These are phyloP conservation scores for Cricetomys ansorgei DNA, from an alignment of 2,113 vertebrate genomes.

Conservation along the genomic window DNA sequence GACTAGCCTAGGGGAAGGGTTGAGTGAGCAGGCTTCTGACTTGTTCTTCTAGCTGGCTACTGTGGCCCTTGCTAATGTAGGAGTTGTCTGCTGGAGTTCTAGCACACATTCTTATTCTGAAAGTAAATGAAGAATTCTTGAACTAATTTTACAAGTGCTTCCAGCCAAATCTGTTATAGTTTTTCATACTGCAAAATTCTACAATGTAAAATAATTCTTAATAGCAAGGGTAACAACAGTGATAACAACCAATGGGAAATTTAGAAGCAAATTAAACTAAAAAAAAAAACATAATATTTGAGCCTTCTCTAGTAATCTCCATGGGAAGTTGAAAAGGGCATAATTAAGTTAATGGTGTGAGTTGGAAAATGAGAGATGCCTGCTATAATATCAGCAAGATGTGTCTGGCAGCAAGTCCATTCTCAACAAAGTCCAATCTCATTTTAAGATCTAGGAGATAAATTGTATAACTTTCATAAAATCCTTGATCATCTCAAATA, in stretches of 20 bases:
- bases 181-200: background rate
- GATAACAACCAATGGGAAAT: background rate
- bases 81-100: too few species aligned
- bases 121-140: background rate
- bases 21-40: too few species aligned
- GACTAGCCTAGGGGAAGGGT: too few species aligned
- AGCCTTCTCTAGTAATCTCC: background rate
- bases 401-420: background rate
- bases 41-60: too few species aligned
- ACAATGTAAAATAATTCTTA: background rate
- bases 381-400: conserved; percentile 9
- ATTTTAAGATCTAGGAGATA: conserved; percentile 38
- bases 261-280: background rate
- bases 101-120: background rate
- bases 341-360: background rate
- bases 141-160: too few species aligned
- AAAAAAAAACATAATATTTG: background rate
- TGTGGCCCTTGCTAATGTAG: too few species aligned
- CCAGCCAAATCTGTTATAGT: background rate
- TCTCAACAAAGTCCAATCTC: conserved; percentile 4
- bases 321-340: background rate
- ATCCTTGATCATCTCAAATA: background rate
- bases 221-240: background rate
- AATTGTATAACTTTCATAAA: background rate
- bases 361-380: background rate